These are phyloP conservation scores for Leucosticte australis DNA, from an alignment of 2,113 vertebrate species.

Conservation along the genomic window DNA sequence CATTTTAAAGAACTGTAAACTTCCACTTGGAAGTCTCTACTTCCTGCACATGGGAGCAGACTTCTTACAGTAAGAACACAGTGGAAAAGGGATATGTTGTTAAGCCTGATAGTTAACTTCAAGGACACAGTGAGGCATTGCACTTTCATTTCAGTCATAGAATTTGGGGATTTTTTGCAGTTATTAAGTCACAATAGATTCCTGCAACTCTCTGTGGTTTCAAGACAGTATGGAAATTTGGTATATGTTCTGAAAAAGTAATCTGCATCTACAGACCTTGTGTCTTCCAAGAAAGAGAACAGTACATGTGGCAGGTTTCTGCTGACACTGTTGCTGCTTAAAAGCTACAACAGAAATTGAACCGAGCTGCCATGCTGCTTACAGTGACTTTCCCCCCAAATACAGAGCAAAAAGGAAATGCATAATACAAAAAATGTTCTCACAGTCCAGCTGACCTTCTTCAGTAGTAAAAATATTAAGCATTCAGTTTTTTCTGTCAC, in stretches of 20 bases:
- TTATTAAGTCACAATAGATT: background rate
- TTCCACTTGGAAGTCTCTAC: background rate
- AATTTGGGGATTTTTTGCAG: background rate
- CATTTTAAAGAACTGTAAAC: background rate
- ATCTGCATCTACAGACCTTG: background rate
- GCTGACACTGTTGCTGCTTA: background rate
- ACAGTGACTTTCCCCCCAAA: background rate
- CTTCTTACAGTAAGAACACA: background rate
- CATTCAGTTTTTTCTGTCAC: accelerated
- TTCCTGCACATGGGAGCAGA: background rate
- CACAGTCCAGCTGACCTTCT: background rate
- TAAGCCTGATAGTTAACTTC: background rate
- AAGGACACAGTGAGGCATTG: background rate
- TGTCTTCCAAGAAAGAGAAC: background rate
- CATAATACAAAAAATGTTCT: background rate
- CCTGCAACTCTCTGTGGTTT: background rate
- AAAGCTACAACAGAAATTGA: background rate
- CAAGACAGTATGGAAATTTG: background rate
- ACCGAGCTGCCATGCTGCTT: background rate
- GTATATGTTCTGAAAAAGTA: background rate
- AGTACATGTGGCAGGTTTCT: background rate
- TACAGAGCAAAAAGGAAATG: background rate
- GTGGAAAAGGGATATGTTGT: background rate
- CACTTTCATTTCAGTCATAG: background rate
- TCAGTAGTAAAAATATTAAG: background rate